Evolutionary conservation across 2,113 vertebrate genomes (phyloP).

Genomic region (Syngnathus typhle): DNA sequence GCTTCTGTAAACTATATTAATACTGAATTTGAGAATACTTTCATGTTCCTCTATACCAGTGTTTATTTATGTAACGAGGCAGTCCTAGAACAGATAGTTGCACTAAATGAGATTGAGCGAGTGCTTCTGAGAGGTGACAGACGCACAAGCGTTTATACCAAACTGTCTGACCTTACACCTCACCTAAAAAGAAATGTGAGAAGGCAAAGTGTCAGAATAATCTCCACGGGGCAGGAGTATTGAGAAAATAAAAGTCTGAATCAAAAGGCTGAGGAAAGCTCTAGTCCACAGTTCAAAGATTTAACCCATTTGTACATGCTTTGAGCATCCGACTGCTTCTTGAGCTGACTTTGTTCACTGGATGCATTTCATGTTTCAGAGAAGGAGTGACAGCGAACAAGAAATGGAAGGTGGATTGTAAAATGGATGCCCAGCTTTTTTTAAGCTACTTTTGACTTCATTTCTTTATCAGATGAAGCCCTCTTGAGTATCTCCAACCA

Average conservation of each 20-base stretch:
- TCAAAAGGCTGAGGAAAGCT: background rate
- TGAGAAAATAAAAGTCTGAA: background rate
- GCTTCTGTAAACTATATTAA: background rate
- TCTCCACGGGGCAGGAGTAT: background rate
- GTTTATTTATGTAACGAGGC: background rate
- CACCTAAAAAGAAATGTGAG: slow-evolving; percentile 2
- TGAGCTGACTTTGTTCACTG: slow-evolving; percentile 1
- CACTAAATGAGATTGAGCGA: background rate
- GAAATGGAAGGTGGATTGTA: background rate
- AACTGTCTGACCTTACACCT: background rate
- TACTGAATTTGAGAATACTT: background rate
- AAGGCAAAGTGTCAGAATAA: background rate
- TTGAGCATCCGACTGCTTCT: background rate
- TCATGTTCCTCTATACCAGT: background rate
- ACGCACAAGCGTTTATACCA: background rate
- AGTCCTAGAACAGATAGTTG: background rate
- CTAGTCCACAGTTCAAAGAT: slow-evolving; percentile 2
- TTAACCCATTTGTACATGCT: slow-evolving; percentile 1
- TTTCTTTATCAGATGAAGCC: background rate
- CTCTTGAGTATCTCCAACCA: background rate
- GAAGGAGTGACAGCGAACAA: background rate
- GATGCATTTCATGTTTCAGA: background rate
- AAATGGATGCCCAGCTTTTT: background rate
- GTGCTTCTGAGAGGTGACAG: background rate
- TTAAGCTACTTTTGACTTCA: background rate